A percentile compares a stretch with the other conserved stretches of the same genome.
Evolutionary conservation across 2,113 vertebrate species (phyloP).

Genomic region (Sander vitreus): DNA sequence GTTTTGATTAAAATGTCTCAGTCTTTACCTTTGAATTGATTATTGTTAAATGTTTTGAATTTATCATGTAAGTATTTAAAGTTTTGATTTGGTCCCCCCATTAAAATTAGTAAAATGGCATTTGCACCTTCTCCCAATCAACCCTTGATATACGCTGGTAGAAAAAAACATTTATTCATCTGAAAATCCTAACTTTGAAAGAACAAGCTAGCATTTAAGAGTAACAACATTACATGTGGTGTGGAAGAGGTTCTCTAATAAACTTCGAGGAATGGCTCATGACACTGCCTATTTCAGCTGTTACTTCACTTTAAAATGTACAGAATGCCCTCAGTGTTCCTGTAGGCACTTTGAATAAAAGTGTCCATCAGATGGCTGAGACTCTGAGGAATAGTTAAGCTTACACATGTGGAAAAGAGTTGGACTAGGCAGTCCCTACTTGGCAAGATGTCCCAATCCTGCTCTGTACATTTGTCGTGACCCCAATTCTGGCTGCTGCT

Average conservation of each 20-base stretch:
- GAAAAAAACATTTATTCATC: not conserved
- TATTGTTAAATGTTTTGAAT: not conserved
- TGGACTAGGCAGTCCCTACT: conserved; percentile 49
- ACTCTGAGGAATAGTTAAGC: conserved; percentile 47
- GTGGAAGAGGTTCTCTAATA: not conserved
- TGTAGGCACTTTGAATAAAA: conserved; percentile 39
- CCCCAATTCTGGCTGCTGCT: conserved; percentile 57
- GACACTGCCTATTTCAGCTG: conserved; percentile 52
- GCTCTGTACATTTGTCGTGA: conserved; percentile 63
- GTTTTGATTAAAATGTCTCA: not conserved
- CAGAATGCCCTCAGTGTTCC: conserved; percentile 46
- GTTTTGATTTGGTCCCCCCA: not conserved
- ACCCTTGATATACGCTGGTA: not conserved
- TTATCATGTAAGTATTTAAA: not conserved
- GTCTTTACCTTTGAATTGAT: not conserved
- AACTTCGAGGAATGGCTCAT: conserved; percentile 14
- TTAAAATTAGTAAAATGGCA: not conserved
- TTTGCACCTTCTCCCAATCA: not conserved
- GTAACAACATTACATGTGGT: not conserved
- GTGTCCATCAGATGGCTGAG: conserved; percentile 46
- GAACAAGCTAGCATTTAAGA: not conserved
- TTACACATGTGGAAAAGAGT: conserved; percentile 55
- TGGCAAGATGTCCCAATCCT: conserved; percentile 56
- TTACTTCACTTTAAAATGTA: conserved; percentile 48
- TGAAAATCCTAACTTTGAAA: conserved; percentile 1